These are phyloP conservation scores for Morelia viridis DNA, from an alignment of 2,797 vertebrate genomes.

Conservation along the genomic window DNA sequence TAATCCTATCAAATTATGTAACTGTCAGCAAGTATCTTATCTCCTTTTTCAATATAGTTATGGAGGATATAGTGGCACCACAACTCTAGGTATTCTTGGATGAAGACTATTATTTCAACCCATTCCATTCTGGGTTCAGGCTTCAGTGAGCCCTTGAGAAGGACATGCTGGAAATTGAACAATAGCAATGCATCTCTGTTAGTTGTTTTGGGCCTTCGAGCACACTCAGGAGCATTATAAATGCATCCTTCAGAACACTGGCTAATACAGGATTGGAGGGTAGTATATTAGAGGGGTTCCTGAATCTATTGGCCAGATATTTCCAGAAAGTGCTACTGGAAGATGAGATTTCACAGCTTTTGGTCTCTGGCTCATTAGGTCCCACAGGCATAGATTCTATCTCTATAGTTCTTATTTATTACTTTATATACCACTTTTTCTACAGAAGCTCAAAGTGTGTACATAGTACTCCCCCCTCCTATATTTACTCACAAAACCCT, in stretches of 20 bases:
- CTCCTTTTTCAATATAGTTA: neutral
- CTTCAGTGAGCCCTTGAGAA: neutral
- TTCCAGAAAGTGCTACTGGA: neutral
- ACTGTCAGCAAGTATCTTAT: neutral
- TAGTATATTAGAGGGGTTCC: neutral
- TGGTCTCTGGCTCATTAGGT: neutral
- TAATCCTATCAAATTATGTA: neutral
- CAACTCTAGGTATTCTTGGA: neutral
- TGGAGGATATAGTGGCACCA: neutral
- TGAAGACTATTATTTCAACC: neutral
- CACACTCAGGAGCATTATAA: neutral
- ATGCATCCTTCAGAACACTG: neutral
- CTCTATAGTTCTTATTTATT: neutral
- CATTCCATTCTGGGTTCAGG: neutral
- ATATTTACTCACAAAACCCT: neutral
- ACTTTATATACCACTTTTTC: neutral
- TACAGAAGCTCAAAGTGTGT: neutral
- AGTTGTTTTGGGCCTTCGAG: neutral
- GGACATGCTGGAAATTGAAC: neutral
- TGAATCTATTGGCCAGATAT: neutral
- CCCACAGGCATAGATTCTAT: neutral
- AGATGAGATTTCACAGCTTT: neutral
- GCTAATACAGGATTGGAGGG: neutral
- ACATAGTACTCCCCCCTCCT: neutral
- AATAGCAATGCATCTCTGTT: neutral